phyloP scores from a whole-genome alignment of 2,888 invertebrate species.

The Schrankia costaestrigalis region DNA sequence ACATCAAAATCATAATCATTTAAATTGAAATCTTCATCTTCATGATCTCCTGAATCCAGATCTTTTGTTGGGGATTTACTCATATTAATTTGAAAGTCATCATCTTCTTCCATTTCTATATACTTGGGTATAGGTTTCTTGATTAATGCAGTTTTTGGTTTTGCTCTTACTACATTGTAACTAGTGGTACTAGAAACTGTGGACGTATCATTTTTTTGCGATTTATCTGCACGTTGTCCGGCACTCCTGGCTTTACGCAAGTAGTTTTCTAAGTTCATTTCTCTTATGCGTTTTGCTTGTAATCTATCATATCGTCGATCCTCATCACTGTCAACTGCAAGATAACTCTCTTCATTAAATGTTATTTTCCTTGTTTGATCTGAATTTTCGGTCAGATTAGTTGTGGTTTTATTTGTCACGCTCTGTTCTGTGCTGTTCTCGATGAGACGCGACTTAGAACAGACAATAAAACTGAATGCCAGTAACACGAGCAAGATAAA shows the following conservation, averaged over 20 bases:
- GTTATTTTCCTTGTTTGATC: slow-evolving; percentile 36
- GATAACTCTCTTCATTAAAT: too few species aligned
- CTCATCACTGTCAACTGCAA: slow-evolving; percentile 31
- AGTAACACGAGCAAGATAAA: slow-evolving; percentile 31
- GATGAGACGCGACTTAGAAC: slow-evolving; percentile 39
- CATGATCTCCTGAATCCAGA: slow-evolving; percentile 54
- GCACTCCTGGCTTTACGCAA: too few species aligned
- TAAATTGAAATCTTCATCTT: slow-evolving; percentile 68
- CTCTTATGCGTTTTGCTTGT: too few species aligned
- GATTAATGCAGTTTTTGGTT: slow-evolving; percentile 36
- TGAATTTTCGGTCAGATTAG: slow-evolving; percentile 30
- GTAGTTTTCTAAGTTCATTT: too few species aligned
- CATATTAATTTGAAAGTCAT: slow-evolving; percentile 53
- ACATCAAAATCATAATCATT: slow-evolving; percentile 69
- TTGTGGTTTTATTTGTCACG: slow-evolving; percentile 28
- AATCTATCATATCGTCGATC: too few species aligned
- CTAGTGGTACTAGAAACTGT: neutral
- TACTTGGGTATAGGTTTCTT: slow-evolving; percentile 67
- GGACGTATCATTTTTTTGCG: slow-evolving; percentile 10
- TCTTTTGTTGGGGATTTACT: slow-evolving; percentile 33
- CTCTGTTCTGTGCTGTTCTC: slow-evolving; percentile 40
- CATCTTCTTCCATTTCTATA: slow-evolving; percentile 52
- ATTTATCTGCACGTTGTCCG: slow-evolving; percentile 16
- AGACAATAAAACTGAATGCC: slow-evolving; percentile 25
- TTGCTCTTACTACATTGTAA: slow-evolving; percentile 5